phyloP scores from a whole-genome alignment of 2,888 invertebrate genomes.

The Synergus japonicus region DNA sequence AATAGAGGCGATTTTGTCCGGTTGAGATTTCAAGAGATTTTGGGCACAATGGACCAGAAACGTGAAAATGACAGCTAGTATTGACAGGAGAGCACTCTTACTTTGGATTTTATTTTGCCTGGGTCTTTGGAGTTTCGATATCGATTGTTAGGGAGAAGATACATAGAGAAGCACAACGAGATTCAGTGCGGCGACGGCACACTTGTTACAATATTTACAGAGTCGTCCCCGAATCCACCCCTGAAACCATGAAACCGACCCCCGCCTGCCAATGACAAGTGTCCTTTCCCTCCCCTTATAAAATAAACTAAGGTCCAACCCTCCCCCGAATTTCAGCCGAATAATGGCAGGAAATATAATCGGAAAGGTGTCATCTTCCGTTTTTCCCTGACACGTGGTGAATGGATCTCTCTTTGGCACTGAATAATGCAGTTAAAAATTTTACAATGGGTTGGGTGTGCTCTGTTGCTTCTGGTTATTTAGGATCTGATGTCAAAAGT shows the following conservation, averaged over 20 bases:
- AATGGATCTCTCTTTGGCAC: neutral
- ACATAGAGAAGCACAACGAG: slow-evolving; percentile 44
- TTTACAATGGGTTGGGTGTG: neutral
- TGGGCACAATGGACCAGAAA: slow-evolving; percentile 62
- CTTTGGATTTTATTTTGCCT: slow-evolving; percentile 56
- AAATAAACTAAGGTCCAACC: slow-evolving; percentile 54
- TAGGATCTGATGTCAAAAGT: neutral
- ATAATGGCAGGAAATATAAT: slow-evolving; percentile 45
- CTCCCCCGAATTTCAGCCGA: slow-evolving; percentile 54
- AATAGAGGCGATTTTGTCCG: slow-evolving; percentile 1
- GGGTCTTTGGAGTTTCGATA: slow-evolving; percentile 52
- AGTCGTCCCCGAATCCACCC: slow-evolving; percentile 69
- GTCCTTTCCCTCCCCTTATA: slow-evolving; percentile 59
- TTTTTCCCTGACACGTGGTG: slow-evolving; percentile 33
- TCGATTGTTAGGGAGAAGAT: slow-evolving; percentile 60
- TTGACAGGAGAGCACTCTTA: slow-evolving; percentile 55
- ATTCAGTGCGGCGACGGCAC: slow-evolving; percentile 62
- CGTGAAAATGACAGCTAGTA: slow-evolving; percentile 69
- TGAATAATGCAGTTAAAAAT: neutral
- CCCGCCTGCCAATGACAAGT: slow-evolving; percentile 71
- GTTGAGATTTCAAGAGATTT: slow-evolving; percentile 42
- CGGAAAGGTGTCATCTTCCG: slow-evolving; percentile 48
- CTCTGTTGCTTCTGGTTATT: neutral
- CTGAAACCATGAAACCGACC: slow-evolving; percentile 56
- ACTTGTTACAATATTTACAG: slow-evolving; percentile 77